Evolutionary conservation across 2,888 invertebrate genomes (phyloP), one percentile per base, ranked within the genome.

Genomic region (Mimas tiliae): DNA sequence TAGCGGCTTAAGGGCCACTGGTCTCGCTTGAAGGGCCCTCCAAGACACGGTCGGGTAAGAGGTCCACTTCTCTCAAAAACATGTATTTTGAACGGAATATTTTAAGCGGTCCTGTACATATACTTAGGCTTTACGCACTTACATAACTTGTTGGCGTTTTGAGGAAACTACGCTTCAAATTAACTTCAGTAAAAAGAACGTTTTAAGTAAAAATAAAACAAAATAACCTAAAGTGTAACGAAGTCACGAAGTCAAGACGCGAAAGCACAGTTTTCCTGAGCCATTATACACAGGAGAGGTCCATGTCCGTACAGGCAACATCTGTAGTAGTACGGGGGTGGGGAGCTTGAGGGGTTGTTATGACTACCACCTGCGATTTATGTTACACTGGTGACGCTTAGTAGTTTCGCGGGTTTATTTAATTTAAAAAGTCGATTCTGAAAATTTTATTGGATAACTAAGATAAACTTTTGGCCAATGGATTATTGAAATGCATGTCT

Each of bases 361-460:
- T 86, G 85, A 83, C 81, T 83, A 90, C 90, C 76, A 80, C 76
- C 74, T 79, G 79, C 87, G 87, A 87, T 88, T 90, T 87, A 88
- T 91, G 84, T 76, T 75, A 72, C 80, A 85, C 83, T 85, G 77
- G 87, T 88, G 83, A 85, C 84, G 84, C 69, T 73, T 52, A 67
- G 63, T 68, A 65, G 45, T 62, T 65, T 45, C 68, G 62, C 69
- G 69, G 70, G 48, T 69, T 74, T 70, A 71, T 68, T 50, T 53
- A 72, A n/a, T n/a, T n/a, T n/a, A 71, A 74, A 62, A 72, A 27
- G 27, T 27, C 27, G n/a, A n/a, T n/a, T n/a, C n/a, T n/a, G n/a
- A n/a, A n/a, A n/a, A n/a, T n/a, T n/a, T n/a, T n/a, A n/a, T n/a
- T n/a, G n/a, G n/a, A n/a, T n/a, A n/a, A n/a, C n/a, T n/a, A n/a